A percentile compares a stretch with the other conserved stretches of the same genome.
phyloP scores from a whole-genome alignment of 1,140 invertebrate genomes.

The Drosophila erecta region DNA sequence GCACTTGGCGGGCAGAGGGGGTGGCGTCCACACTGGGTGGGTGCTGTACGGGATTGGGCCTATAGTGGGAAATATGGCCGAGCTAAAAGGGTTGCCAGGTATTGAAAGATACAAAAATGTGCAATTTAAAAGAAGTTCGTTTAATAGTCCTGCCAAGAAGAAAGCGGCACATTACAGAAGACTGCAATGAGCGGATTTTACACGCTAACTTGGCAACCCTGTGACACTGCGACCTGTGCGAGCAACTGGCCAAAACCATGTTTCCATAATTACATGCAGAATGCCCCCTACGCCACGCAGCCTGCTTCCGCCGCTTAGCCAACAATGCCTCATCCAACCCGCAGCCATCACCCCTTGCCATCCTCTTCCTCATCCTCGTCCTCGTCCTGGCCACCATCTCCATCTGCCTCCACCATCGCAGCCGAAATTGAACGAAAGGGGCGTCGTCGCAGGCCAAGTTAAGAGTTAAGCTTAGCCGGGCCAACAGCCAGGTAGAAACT shows the following conservation, averaged over 20 bases:
- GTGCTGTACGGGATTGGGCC: conserved; percentile 30
- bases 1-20: conserved; percentile 1
- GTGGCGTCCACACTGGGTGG: conserved; percentile 28
- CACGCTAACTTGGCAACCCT: conserved; percentile 38
- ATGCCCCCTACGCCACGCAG: conserved; percentile 47
- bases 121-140: neutral
- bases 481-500: conserved; percentile 46
- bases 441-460: conserved; percentile 50
- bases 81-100: conserved; percentile 18
- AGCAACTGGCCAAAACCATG: conserved; percentile 75
- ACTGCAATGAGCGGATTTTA: no score
- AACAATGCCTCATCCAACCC: conserved; percentile 45
- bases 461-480: conserved; percentile 35
- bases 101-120: no score
- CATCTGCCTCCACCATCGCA: conserved; percentile 29
- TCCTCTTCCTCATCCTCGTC: conserved; percentile 1
- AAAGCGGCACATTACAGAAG: no score
- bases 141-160: no score
- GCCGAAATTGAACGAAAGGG: conserved; percentile 73
- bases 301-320: conserved; percentile 62
- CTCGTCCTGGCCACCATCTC: conserved; percentile 19
- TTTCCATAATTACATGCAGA: conserved; percentile 84
- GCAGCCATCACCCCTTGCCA: conserved; percentile 30
- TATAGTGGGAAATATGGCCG: neutral
- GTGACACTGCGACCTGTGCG: conserved; percentile 21